phyloP scores from a whole-genome alignment of 2,888 invertebrate species.

The Dorcus parallelipipedus region DNA sequence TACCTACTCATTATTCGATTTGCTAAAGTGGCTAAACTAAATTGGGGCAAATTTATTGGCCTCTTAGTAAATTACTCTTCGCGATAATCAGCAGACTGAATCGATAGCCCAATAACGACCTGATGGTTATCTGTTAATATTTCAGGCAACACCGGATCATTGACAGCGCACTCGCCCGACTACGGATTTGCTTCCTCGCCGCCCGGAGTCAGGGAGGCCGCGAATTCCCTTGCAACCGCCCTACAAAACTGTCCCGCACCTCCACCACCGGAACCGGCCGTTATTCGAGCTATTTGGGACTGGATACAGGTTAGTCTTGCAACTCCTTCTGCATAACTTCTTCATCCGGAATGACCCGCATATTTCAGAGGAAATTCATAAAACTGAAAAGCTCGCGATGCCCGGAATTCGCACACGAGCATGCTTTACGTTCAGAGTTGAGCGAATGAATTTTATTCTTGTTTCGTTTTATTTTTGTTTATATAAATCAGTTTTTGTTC shows the following conservation, averaged over 20 bases:
- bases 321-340: neutral
- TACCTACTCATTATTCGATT: too few species aligned
- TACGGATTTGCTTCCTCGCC: constrained; percentile 42
- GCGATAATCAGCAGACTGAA: neutral
- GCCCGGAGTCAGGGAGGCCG: constrained; percentile 58
- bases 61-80: too few species aligned
- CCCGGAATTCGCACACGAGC: too few species aligned
- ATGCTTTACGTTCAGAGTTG: too few species aligned
- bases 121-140: constrained; percentile 19
- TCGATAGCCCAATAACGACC: constrained; percentile 10
- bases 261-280: constrained; percentile 65
- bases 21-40: too few species aligned
- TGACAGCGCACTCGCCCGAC: constrained; percentile 46
- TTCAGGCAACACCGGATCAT: constrained; percentile 43
- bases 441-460: too few species aligned
- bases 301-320: constrained; percentile 55
- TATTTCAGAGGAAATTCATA: too few species aligned
- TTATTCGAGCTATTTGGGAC: constrained; percentile 61
- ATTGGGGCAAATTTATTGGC: too few species aligned
- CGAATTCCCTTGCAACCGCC: constrained; percentile 61
- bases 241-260: constrained; percentile 63
- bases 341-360: too few species aligned
- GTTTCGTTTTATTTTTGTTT: too few species aligned
- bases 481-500: too few species aligned
- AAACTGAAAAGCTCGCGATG: too few species aligned